Evolutionary conservation across 1,140 invertebrate species (phyloP).

Genomic region (Drosophila seguyi): DNA sequence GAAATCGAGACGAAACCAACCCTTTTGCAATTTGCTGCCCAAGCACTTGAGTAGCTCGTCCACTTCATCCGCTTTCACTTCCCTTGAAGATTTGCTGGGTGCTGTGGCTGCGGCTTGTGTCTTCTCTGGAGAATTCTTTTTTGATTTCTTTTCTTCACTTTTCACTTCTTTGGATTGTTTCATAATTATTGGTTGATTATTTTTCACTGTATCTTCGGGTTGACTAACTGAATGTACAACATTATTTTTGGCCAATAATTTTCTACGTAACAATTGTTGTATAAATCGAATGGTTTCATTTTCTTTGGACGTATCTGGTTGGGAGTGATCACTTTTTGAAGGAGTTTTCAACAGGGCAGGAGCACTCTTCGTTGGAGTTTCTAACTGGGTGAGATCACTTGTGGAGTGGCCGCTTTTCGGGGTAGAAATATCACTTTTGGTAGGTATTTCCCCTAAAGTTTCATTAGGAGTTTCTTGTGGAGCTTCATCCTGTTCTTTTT

Average conservation of each 20-base stretch:
- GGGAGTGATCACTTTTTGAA: not conserved
- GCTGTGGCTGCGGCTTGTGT: not conserved
- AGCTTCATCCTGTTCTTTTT: constrained; percentile 29
- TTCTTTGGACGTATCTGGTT: not conserved
- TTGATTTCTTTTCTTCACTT: constrained; percentile 29
- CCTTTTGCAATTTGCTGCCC: constrained; percentile 62
- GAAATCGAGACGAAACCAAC: constrained; percentile 11
- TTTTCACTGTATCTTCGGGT: not conserved
- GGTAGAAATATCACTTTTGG: not conserved
- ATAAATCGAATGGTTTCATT: constrained; percentile 53
- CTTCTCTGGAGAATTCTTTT: not conserved
- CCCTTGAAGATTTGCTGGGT: not conserved
- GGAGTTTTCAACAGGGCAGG: not conserved
- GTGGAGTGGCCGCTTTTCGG: not conserved
- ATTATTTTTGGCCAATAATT: constrained; percentile 55
- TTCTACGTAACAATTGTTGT: constrained; percentile 62
- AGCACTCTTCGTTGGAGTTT: not conserved
- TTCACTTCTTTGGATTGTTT: constrained; percentile 14
- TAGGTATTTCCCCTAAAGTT: not conserved
- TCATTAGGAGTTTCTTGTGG: not conserved
- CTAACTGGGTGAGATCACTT: not conserved
- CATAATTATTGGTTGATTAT: not conserved
- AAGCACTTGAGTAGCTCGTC: constrained; percentile 54
- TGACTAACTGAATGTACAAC: not conserved
- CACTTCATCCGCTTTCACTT: constrained; percentile 35